Conservation (phyloP, 2,113 vertebrate species). For the Telmatochromis sp. region DNA sequence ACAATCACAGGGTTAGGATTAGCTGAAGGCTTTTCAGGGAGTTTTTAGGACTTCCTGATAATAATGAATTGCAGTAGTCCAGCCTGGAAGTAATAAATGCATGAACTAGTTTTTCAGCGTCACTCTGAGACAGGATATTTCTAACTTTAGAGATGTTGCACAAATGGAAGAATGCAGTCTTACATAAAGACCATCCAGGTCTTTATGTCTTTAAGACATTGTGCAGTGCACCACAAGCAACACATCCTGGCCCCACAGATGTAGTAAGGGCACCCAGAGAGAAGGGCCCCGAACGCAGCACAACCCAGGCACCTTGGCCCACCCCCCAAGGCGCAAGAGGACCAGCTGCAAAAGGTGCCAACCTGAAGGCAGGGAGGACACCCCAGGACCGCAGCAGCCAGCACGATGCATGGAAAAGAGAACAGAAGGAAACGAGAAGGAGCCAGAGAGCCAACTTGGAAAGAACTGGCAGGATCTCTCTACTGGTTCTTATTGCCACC, state of each 20-base stretch:
- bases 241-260: background rate
- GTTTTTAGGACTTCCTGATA: too few relatives aligned
- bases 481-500: background rate
- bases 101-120: background rate
- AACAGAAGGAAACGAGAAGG: background rate
- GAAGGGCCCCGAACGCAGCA: background rate
- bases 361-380: background rate
- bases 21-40: too few relatives aligned
- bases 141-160: background rate
- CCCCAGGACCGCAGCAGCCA: background rate
- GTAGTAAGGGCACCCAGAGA: background rate
- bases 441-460: background rate
- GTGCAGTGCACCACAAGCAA: background rate
- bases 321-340: accelerated
- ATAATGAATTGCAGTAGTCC: too few relatives aligned
- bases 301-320: background rate
- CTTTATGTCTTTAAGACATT: background rate
- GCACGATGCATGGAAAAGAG: background rate
- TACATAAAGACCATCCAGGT: background rate
- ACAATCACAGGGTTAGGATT: too few relatives aligned
- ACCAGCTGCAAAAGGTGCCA: background rate
- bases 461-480: background rate
- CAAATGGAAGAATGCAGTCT: background rate
- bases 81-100: background rate
- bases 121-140: background rate